phyloP scores from a whole-genome alignment of 2,888 invertebrate species.

The Nomada lathburiana region DNA sequence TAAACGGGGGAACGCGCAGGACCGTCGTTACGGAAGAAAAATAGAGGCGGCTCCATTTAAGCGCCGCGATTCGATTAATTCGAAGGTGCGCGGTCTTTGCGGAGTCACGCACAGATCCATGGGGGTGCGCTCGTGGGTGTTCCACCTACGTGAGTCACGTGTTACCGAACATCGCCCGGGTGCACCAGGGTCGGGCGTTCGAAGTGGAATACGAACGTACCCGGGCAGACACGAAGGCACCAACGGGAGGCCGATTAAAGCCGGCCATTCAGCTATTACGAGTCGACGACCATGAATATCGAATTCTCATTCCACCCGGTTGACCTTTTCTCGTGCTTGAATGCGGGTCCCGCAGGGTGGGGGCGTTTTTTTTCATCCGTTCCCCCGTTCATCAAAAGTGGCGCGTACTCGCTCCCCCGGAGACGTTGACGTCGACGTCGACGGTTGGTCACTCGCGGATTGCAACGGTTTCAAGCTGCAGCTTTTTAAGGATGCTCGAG shows the following conservation, averaged over 20 bases:
- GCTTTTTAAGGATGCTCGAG: slow-evolving; percentile 31
- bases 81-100: slow-evolving; percentile 37
- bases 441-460: slow-evolving; percentile 31
- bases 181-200: background rate
- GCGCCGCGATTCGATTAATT: slow-evolving; percentile 47
- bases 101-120: slow-evolving; percentile 37
- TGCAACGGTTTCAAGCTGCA: slow-evolving; percentile 9
- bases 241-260: slow-evolving; percentile 51
- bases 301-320: slow-evolving; percentile 42
- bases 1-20: background rate
- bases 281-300: slow-evolving; percentile 46
- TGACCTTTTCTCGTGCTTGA: slow-evolving; percentile 45
- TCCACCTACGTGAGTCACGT: slow-evolving; percentile 53
- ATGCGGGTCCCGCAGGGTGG: background rate
- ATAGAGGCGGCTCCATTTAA: slow-evolving; percentile 45
- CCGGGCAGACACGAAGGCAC: slow-evolving; percentile 21
- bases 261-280: slow-evolving; percentile 33
- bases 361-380: slow-evolving; percentile 20
- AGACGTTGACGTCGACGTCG: background rate
- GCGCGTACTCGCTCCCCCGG: background rate
- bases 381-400: slow-evolving; percentile 33
- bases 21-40: slow-evolving; percentile 25
- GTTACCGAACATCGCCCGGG: slow-evolving; percentile 29
- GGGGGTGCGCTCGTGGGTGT: slow-evolving; percentile 28
- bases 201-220: slow-evolving; percentile 7